Percentiles rank a stretch among this genome's conserved stretches.
These are phyloP conservation scores for Caiman crocodilus DNA, from an alignment of 2,797 vertebrate genomes.

Conservation along the genomic window DNA sequence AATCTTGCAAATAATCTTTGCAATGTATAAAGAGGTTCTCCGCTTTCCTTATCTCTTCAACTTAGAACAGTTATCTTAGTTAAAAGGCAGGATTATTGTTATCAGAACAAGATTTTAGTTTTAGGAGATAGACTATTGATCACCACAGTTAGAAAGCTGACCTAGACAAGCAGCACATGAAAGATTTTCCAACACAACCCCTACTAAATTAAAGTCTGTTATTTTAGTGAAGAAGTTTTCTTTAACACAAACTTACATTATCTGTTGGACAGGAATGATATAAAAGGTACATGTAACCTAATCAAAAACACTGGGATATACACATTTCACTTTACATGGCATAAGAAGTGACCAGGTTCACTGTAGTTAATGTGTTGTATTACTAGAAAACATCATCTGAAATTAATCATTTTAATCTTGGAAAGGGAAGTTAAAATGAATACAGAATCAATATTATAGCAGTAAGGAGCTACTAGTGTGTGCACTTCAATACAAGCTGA, in stretches of 20 bases:
- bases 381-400: not conserved
- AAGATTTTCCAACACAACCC: conserved; percentile 12
- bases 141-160: conserved; percentile 38
- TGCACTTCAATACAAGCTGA: not conserved
- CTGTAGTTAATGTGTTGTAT: conserved; percentile 1
- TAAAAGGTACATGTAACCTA: conserved; percentile 5
- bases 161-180: conserved; percentile 2
- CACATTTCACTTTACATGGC: not conserved
- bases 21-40: conserved; percentile 51
- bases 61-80: conserved; percentile 44
- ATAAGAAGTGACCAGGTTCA: not conserved
- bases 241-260: not conserved
- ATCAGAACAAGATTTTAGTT: conserved; percentile 54
- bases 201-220: conserved; percentile 18
- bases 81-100: conserved; percentile 71
- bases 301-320: not conserved
- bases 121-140: conserved; percentile 38
- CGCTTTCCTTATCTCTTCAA: conserved; percentile 47
- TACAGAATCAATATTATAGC: not conserved
- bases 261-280: not conserved
- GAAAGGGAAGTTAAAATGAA: conserved; percentile 17
- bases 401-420: not conserved
- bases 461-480: not conserved
- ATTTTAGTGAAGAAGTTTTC: conserved; percentile 20
- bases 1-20: conserved; percentile 77